Base-by-base conservation (phyloP, 2,888 invertebrate genomes). In the Bombylius major region DNA sequence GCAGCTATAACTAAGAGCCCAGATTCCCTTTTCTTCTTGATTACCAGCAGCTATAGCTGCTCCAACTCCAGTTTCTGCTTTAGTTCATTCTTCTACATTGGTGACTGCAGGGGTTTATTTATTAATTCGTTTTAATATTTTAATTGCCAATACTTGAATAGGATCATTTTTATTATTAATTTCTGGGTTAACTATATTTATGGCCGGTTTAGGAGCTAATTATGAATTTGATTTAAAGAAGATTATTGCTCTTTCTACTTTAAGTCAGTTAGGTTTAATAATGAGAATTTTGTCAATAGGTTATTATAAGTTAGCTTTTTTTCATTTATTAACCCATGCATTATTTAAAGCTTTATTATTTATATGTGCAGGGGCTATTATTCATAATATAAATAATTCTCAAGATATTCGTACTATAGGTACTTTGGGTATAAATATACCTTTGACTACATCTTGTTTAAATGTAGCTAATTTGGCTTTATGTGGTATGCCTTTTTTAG, bases 1-100 rank as follows among this genome's bases (percentile, higher is more conserved):
- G 82, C 82, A 0, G 77, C 79, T 54, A 80, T 86, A 75, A 86
- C 86, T 58, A 88, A 87, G 86, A 63, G 87, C 87, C 67, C 87
- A 88, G 72, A 81, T 87, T 78, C 87, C 87, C 50, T 89, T 88
- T 82, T 85, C 84, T 60, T 79, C 84, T 50, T 88, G 87, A 65
- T 71, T 87, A 51, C 87, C 87, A 0, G 82, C 82, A 0, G 86
- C 86, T 48, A 87, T 87, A 72, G 83, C 85, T 0, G 87, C 86
- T 49, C 87, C 87, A 44, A 87, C 86, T 0, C 86, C 86, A 50
- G 66, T 87, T 56, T 85, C 85, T n/a, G 79, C 85, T 58, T 78
- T 87, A 74, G 86, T 84, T 62, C 86, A 87, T 78, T 87, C 87
- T 60, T 87, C 86, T 5, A 87, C 87, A 60, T 78, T 88, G 69